A percentile compares a stretch with the other conserved stretches of the same genome.
Conservation (phyloP, 2,113 vertebrate genomes). For the Corvus moneduloides region DNA sequence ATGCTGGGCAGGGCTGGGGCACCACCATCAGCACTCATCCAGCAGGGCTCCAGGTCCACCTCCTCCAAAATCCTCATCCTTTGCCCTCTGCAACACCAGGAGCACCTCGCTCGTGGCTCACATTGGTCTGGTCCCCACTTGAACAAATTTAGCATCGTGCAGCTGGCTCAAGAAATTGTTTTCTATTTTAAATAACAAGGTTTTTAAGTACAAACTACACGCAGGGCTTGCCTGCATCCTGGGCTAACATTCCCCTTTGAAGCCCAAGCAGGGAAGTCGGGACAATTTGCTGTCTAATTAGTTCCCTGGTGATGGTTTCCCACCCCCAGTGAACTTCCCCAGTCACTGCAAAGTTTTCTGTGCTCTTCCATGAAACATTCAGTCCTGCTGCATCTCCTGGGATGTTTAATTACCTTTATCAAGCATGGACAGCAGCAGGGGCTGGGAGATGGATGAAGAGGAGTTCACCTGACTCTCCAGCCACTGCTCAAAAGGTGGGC, state of each 20-base stretch:
- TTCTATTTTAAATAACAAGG: background rate
- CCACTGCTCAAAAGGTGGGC: background rate
- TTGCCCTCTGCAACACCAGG: background rate
- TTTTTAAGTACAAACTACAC: background rate
- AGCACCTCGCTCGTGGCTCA: fast-evolving
- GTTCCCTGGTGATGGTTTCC: background rate
- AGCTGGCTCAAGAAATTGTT: background rate
- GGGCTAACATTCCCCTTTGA: background rate
- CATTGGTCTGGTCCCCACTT: background rate
- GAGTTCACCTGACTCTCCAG: background rate
- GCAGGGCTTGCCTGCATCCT: background rate
- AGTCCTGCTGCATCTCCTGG: background rate
- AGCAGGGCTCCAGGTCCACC: background rate
- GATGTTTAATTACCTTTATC: background rate
- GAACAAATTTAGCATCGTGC: fast-evolving
- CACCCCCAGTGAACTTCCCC: background rate
- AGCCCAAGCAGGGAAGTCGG: background rate
- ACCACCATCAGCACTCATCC: background rate
- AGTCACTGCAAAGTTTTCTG: background rate
- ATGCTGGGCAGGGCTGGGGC: background rate
- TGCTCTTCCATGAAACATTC: background rate
- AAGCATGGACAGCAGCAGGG: background rate
- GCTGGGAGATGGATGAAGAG: background rate
- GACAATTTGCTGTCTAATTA: background rate
- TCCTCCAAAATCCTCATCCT: background rate